Evolutionary conservation across 1,140 invertebrate genomes (phyloP).

Genomic region (Tetragonula clypearis): DNA sequence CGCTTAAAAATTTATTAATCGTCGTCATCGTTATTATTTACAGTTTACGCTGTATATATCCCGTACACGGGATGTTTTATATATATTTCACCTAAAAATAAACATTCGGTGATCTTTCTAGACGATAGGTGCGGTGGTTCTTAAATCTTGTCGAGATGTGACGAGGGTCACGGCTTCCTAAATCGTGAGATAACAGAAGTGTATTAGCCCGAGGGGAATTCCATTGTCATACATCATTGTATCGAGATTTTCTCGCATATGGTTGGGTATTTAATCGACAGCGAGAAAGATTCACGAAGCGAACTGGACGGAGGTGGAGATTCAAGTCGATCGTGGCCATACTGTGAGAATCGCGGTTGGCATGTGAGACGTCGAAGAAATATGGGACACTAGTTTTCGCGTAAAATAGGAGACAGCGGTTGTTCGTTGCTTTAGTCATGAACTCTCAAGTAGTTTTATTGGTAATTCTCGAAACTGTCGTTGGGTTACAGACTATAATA

Average conservation of each 20-base stretch:
- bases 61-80: too few species aligned
- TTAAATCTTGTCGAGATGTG: neutral
- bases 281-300: neutral
- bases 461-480: too few species aligned
- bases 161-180: neutral
- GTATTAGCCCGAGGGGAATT: neutral
- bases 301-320: slow-evolving; percentile 27
- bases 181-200: slow-evolving; percentile 18
- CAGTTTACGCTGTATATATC: too few species aligned
- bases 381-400: slow-evolving; percentile 57
- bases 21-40: too few species aligned
- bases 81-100: neutral
- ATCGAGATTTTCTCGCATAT: neutral
- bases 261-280: neutral
- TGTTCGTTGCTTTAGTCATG: neutral
- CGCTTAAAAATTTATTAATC: too few species aligned
- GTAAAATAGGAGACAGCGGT: slow-evolving; percentile 62
- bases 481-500: too few species aligned
- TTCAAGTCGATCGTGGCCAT: slow-evolving; percentile 16
- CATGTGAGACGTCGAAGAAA: slow-evolving; percentile 61
- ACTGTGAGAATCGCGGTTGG: slow-evolving; percentile 27
- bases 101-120: neutral
- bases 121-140: neutral
- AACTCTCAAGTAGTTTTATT: too few species aligned
- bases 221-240: slow-evolving; percentile 4